phyloP scores from a whole-genome alignment of 2,888 invertebrate species.

The Tuta absoluta region DNA sequence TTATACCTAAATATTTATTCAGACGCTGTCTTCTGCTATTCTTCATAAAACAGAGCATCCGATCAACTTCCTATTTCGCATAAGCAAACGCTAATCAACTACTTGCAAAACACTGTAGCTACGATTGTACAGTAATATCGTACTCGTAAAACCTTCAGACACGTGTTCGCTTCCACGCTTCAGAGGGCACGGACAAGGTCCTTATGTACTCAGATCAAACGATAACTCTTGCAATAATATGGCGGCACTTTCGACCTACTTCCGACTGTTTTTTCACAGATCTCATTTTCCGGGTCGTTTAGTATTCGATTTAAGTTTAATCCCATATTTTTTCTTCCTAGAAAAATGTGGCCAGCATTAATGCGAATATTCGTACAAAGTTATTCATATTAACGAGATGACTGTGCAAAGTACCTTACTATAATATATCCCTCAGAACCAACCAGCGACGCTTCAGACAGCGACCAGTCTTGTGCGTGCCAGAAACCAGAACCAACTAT shows the following conservation, averaged over 20 bases:
- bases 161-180: slow-evolving; percentile 27
- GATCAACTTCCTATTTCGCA: not conserved
- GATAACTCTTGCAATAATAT: slow-evolving; percentile 18
- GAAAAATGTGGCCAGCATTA: no score
- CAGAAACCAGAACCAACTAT: no score
- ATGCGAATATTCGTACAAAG: not conserved
- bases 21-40: not conserved
- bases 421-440: no score
- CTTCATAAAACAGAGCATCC: not conserved
- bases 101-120: not conserved
- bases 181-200: slow-evolving; percentile 39
- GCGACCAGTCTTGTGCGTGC: no score
- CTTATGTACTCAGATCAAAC: slow-evolving; percentile 38
- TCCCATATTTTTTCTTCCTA: not conserved
- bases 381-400: no score
- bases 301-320: not conserved
- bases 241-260: slow-evolving; percentile 25
- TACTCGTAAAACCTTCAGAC: slow-evolving; percentile 21
- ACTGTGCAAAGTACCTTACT: no score
- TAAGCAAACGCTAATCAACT: not conserved
- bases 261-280: not conserved
- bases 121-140: slow-evolving; percentile 14
- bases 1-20: no score
- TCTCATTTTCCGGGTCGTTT: not conserved
- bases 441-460: no score